phyloP scores from a whole-genome alignment of 2,888 invertebrate species.

The Pyrochroa serraticornis region DNA sequence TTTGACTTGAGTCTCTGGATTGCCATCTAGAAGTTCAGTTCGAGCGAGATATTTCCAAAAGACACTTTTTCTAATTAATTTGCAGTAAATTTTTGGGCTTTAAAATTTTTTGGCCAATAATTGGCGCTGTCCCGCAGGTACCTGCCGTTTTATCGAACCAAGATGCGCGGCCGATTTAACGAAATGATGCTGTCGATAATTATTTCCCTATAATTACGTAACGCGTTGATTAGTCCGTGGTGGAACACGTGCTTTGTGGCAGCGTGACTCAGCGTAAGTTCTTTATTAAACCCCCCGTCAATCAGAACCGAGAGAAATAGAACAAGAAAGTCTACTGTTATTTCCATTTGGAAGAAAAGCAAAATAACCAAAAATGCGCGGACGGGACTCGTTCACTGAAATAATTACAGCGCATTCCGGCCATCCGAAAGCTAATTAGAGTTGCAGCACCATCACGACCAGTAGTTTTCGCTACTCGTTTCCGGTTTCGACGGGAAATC shows the following conservation, averaged over 20 bases:
- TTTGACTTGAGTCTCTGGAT: too few species aligned
- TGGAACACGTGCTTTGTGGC: slow-evolving; percentile 40
- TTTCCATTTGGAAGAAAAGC: slow-evolving; percentile 22
- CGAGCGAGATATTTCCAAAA: too few species aligned
- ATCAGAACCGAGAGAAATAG: slow-evolving; percentile 36
- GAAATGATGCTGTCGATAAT: slow-evolving; percentile 36
- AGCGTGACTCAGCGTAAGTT: slow-evolving; percentile 38
- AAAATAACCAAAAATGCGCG: slow-evolving; percentile 6
- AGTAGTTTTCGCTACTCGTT: slow-evolving; percentile 16
- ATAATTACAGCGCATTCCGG: slow-evolving; percentile 31
- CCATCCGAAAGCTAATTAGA: slow-evolving; percentile 40
- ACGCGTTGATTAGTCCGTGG: slow-evolving; percentile 39
- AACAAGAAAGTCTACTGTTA: slow-evolving; percentile 34
- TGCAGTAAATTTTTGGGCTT: too few species aligned
- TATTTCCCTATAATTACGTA: slow-evolving; percentile 43
- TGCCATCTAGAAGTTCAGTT: too few species aligned
- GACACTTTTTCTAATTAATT: too few species aligned
- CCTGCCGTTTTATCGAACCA: too few species aligned
- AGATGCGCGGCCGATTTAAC: slow-evolving; percentile 10
- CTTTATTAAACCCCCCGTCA: slow-evolving; percentile 39
- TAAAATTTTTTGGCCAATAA: too few species aligned
- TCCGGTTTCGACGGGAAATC: not conserved
- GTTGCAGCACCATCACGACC: slow-evolving; percentile 37
- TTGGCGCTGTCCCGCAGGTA: too few species aligned
- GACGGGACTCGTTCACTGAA: slow-evolving; percentile 17